Base-by-base conservation (phyloP, 2,113 vertebrate genomes). In the Dissostichus mawsoni region DNA sequence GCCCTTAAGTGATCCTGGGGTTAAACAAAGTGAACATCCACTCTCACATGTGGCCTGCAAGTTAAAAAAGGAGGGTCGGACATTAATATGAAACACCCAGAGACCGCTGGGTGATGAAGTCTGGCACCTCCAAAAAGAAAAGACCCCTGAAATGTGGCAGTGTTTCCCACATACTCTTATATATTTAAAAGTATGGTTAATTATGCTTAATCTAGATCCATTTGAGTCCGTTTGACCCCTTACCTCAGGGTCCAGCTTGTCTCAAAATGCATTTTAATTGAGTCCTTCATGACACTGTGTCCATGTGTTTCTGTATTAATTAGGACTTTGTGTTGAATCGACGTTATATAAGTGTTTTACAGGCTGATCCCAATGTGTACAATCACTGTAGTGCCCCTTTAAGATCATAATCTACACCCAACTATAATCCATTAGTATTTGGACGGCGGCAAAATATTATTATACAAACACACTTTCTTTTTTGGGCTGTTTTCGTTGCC, bases 11-110 rank as follows among this genome's bases (percentile, higher is more conserved):
- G 85, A 85, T 83, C 69, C 79, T 16, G 87, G 73, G 83, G 81
- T 89, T 67, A 61, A 83, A 63, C 78, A 85, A 89, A 86, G 72
- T 16, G 69, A 89, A 66, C 83, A 66, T 80, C 76, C 78, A 45
- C 65, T 63, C 52, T 71, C 68, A 25, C 36, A 25, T 29, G 50
- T 5, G 51, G 71, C 41, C 53, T 45, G 69, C 10, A 25, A 74
- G 77, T 57, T 61, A 62, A 69, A 68, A 71, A 71, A 52, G 11
- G 20, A 16, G 56, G 33, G 29, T 33, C 20, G 50, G 68, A 63
- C 47, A 23, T 75, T 56, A 56, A 78, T 61, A 18, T 64, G 61
- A 78, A 69, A 47, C n/a, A 23, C 17, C 23, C 23, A 29, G 50
- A 75, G 66, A 41, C 0, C 11, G 20, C 5, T 0, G 48, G 64